Evolutionary conservation across 2,113 vertebrate species (phyloP).

Genomic region (Pogonocichla stellata): DNA sequence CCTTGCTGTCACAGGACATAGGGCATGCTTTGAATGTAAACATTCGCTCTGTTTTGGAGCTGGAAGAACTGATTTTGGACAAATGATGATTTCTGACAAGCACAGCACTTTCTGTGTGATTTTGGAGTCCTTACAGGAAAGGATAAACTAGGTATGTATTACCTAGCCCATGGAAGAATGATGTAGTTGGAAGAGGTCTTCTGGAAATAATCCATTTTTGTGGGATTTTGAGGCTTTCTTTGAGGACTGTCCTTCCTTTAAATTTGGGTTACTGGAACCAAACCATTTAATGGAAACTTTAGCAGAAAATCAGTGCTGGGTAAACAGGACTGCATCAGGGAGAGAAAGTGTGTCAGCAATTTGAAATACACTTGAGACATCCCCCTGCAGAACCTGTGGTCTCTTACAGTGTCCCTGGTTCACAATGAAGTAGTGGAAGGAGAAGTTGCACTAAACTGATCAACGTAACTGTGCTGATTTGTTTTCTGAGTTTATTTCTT

Average conservation of each 20-base stretch:
- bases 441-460: not conserved
- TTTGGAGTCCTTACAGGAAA: not conserved
- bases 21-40: not conserved
- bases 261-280: not conserved
- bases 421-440: not conserved
- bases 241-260: not conserved
- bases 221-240: not conserved
- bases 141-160: not conserved
- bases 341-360: rapidly evolving
- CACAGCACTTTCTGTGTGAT: rapidly evolving
- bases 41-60: not conserved
- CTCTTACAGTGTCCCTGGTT: not conserved
- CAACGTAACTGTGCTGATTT: not conserved
- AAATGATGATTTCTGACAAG: not conserved
- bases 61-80: not conserved
- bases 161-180: not conserved
- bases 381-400: not conserved
- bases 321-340: not conserved
- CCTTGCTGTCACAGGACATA: not conserved
- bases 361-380: not conserved
- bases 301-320: not conserved
- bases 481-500: not conserved
- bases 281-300: not conserved
- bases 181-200: not conserved
- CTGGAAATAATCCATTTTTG: not conserved